A percentile compares a stretch with the other conserved stretches of the same genome.
phyloP scores from a whole-genome alignment of 2,113 vertebrate genomes.

The Neodontobutis hainanensis region DNA sequence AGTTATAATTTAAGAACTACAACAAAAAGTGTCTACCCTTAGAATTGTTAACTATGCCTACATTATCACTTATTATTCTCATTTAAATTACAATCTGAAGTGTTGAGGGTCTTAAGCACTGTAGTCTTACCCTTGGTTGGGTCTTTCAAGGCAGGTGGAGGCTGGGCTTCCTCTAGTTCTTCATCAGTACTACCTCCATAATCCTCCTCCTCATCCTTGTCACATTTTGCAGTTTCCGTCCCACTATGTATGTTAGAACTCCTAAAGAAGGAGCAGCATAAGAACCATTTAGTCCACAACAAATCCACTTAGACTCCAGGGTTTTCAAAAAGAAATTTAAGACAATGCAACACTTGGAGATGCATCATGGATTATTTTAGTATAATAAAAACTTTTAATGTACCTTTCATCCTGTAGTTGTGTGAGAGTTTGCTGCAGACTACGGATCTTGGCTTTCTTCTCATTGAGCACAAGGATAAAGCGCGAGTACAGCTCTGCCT shows the following conservation, averaged over 20 bases:
- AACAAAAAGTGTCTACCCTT: no score
- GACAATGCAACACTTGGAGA: no score
- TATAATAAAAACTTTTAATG: no score
- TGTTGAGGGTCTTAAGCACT: neutral
- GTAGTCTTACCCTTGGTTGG: slow-evolving; percentile 27
- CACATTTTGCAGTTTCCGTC: neutral
- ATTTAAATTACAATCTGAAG: neutral
- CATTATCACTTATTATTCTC: no score
- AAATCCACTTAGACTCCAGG: no score
- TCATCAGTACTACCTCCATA: slow-evolving; percentile 77
- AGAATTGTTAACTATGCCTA: no score
- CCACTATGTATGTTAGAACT: slow-evolving; percentile 15
- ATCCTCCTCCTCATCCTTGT: slow-evolving; percentile 51
- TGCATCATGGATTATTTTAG: no score
- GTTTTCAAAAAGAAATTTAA: no score
- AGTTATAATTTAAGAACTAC: no score
- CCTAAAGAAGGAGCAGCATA: slow-evolving; percentile 12
- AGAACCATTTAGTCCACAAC: neutral
- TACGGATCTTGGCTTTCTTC: slow-evolving; percentile 92
- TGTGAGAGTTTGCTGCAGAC: slow-evolving; percentile 77
- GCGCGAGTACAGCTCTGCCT: slow-evolving; percentile 85
- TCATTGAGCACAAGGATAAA: slow-evolving; percentile 91
- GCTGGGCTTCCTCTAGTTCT: slow-evolving; percentile 24
- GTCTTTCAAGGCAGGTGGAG: neutral
- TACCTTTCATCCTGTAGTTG: slow-evolving; percentile 70